Percentiles rank a stretch among this genome's conserved stretches.
Conservation (phyloP, 2,888 invertebrate species). For the Marasmarcha lunaedactyla region DNA sequence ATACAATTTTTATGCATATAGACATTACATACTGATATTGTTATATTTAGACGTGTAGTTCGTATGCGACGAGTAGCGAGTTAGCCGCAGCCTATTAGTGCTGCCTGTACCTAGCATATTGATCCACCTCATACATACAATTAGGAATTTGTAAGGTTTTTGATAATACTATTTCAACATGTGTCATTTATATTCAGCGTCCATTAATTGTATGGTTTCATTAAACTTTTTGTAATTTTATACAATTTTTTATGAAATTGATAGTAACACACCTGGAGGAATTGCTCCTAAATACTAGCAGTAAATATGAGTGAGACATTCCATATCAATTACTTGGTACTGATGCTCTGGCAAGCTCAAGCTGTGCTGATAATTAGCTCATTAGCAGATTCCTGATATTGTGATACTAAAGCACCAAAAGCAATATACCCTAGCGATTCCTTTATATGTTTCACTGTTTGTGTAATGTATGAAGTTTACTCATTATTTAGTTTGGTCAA, state of each 20-base stretch:
- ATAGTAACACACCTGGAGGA: slow-evolving; percentile 50
- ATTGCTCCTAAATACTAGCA: slow-evolving; percentile 42
- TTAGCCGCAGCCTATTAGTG: slow-evolving; percentile 33
- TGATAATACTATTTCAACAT: slow-evolving; percentile 52
- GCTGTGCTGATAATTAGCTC: too few species aligned
- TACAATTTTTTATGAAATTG: slow-evolving; percentile 62
- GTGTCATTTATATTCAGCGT: slow-evolving; percentile 42
- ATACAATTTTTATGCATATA: slow-evolving; percentile 65
- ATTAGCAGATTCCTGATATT: too few species aligned
- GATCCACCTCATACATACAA: slow-evolving; percentile 47
- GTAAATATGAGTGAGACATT: slow-evolving; percentile 64
- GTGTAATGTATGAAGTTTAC: neutral
- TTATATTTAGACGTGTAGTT: slow-evolving; percentile 55
- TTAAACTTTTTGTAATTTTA: slow-evolving; percentile 66
- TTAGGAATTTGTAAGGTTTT: slow-evolving; percentile 45
- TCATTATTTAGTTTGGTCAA: slow-evolving; percentile 15
- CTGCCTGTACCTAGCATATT: slow-evolving; percentile 35
- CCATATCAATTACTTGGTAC: slow-evolving; percentile 44
- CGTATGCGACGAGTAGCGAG: slow-evolving; percentile 45
- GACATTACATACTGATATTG: slow-evolving; percentile 42
- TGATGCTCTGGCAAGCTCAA: too few species aligned
- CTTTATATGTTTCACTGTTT: neutral
- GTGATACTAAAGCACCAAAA: too few species aligned
- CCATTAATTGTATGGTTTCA: slow-evolving; percentile 47
- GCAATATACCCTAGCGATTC: neutral